Base-by-base conservation (phyloP, 2,113 vertebrate genomes). In the Burhinus bistriatus region DNA sequence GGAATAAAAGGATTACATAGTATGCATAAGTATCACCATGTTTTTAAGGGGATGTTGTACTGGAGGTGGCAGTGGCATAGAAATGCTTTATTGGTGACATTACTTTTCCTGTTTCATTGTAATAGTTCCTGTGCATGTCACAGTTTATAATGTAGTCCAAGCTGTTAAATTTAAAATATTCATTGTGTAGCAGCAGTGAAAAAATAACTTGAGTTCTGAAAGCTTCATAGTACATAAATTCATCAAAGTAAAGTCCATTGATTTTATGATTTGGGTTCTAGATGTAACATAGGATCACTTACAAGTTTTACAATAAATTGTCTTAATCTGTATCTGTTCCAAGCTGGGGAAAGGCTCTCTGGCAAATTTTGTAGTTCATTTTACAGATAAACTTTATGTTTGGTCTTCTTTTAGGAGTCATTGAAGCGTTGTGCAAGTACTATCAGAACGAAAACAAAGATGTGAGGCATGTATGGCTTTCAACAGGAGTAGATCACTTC, bases 401-500 rank as follows among this genome's bases (percentile, higher is more conserved):
- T 94, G 77, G 3, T 83, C 71, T 45, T 95, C 27, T 55, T 94
- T 42, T 88, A 99, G 99, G 99, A 90, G 66, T 99, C 90, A 95
- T 98, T 78, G 97, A 97, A 95, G 98, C 98, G 4, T 76, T 99
- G 58, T 97, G 88, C 76, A 97, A 97, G 4, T 98, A 98, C 81
- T 99, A 99, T 90, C 98, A 98, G 97, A 98, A 91, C 5, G 97
- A 98, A 54, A 95, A 86, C 92, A 97, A 95, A 93, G 99, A 99
- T 77, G 97, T 97, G 66, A 98, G 84, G 36, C 98, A n/a, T 2
- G 98, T 99, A 21, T 99, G 99, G 99, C 98, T 99, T 80, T 98
- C 99, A 90, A 54, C 98, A 4, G 98, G 97, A 90, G 98, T 99
- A 7, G 99, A 99, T 95, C 99, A 99, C 96, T 99, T 98, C 98